Evolutionary conservation across 2,888 invertebrate species (phyloP), one percentile per base, ranked within the genome.

Genomic region (Scrobipalpa atriplicella): DNA sequence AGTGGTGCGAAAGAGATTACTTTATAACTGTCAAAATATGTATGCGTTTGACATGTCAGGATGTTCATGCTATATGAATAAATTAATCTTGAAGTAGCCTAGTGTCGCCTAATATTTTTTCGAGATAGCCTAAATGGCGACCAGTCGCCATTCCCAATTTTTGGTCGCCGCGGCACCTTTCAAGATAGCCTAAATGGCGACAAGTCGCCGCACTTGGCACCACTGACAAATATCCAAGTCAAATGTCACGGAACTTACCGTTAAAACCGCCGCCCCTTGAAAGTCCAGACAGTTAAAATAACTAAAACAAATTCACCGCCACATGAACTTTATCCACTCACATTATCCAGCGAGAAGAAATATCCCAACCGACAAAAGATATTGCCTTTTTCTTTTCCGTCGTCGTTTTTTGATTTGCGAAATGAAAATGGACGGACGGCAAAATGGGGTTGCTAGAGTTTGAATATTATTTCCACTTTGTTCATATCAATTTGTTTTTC

Each of bases 181-280:
- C n/a, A n/a, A n/a, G n/a, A n/a, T n/a, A n/a, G n/a, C n/a, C n/a
- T n/a, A n/a, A n/a, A n/a, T n/a, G n/a, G n/a, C n/a, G n/a, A n/a
- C n/a, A n/a, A n/a, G n/a, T n/a, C n/a, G n/a, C n/a, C n/a, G n/a
- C n/a, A n/a, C n/a, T n/a, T n/a, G n/a, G n/a, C n/a, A n/a, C n/a
- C n/a, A n/a, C n/a, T n/a, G n/a, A n/a, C n/a, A n/a, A n/a, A 90
- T 90, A 92, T 84, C 83, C 79, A 73, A 79, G 75, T 83, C 81
- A 84, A 85, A 88, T 86, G 87, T 85, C 86, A 84, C 74, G 74
- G 82, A 80, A 86, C 91, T 87, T 86, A 91, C 92, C 87, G 85
- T 85, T 86, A 80, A 73, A 74, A 72, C 77, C 75, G 72, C 74
- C 76, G 75, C 72, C 72, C 72, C 76, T 67, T 69, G 69, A 68